Conservation (phyloP, 2,113 vertebrate genomes). For the Pandion haliaetus region DNA sequence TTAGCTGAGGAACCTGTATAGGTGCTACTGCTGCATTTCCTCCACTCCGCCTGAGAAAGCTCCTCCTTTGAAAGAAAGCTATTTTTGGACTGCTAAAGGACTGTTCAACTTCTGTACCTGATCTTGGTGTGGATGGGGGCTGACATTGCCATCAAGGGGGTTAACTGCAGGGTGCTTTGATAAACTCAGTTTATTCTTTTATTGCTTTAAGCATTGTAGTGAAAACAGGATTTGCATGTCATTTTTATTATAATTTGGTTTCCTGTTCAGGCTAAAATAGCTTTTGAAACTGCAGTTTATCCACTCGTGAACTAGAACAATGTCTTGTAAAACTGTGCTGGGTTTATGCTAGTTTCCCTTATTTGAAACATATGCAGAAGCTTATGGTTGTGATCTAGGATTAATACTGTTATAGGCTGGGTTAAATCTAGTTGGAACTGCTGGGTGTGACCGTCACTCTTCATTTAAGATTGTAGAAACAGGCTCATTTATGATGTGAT, state of each 20-base stretch:
- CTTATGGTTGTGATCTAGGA: slow-evolving; percentile 59
- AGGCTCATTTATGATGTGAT: slow-evolving; percentile 46
- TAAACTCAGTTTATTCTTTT: slow-evolving; percentile 30
- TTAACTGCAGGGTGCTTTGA: not conserved
- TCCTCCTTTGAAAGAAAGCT: not conserved
- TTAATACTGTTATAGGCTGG: slow-evolving; percentile 34
- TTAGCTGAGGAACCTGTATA: not conserved
- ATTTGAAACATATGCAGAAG: slow-evolving; percentile 60
- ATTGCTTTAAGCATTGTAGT: slow-evolving; percentile 20
- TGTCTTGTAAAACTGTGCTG: slow-evolving; percentile 43
- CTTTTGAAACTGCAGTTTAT: slow-evolving; percentile 59
- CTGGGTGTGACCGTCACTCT: slow-evolving; percentile 55
- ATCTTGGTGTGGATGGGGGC: not conserved
- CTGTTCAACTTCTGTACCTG: not conserved
- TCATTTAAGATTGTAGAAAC: slow-evolving; percentile 55
- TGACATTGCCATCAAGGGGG: not conserved
- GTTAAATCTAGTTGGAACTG: slow-evolving; percentile 33
- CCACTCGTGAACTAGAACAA: slow-evolving; percentile 47
- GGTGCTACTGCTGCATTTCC: not conserved
- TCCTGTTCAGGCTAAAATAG: slow-evolving; percentile 44
- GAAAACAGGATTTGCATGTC: slow-evolving; percentile 61
- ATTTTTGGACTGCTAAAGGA: not conserved
- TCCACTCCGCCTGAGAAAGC: not conserved
- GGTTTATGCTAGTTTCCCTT: slow-evolving; percentile 23
- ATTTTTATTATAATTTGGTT: slow-evolving; percentile 66